Evolutionary conservation across 2,113 vertebrate species (phyloP), one percentile per base, ranked within the genome.

Genomic region (Microcebus lehilahytsara): DNA sequence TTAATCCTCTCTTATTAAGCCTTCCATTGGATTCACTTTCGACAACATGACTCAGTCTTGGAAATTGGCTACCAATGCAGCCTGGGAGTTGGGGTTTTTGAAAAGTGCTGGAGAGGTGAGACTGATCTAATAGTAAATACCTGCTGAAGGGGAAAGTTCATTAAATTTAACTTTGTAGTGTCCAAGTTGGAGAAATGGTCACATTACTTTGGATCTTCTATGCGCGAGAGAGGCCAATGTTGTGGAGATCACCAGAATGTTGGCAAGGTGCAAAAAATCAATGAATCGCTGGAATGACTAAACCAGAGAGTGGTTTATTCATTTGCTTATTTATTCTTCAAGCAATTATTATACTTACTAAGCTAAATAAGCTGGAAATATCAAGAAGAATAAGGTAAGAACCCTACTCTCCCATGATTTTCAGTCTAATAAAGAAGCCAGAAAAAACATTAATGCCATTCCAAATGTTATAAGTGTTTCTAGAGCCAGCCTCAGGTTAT

Each of bases 11-110:
- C 40, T 92, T 80, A 77, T 75, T 80, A 95, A 95, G 11, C 25
- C 92, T 97, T 85, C 75, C 80, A 72, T 81, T 94, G 2, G 9
- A 0, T 96, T 96, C 64, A 67, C 11, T 34, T 92, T 91, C 60
- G 96, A 96, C 40, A 71, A 13, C 23, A 77, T 93, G 84, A 96
- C 40, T 95, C 80, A 88, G 87, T 75, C 67, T 95, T 93, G 49
- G 72, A 89, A 92, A 80, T 12, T 96, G 97, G 64, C 79, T 89
- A 49, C 27, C 10, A 60, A 6, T 60, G 49, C 6, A 96, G 71
- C 37, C 20, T 23, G 7, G 37, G 42, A 84, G 72, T 77, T 6
- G 46, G 34, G 40, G 19, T 16, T 87, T 93, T 88, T 49, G 49
- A 89, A 88, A n/a, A 56, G 78, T 40, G 56, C 53, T 30, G 25